These are phyloP conservation scores for Psittacula derbiana DNA, from an alignment of 2,797 vertebrate species.

Conservation along the genomic window DNA sequence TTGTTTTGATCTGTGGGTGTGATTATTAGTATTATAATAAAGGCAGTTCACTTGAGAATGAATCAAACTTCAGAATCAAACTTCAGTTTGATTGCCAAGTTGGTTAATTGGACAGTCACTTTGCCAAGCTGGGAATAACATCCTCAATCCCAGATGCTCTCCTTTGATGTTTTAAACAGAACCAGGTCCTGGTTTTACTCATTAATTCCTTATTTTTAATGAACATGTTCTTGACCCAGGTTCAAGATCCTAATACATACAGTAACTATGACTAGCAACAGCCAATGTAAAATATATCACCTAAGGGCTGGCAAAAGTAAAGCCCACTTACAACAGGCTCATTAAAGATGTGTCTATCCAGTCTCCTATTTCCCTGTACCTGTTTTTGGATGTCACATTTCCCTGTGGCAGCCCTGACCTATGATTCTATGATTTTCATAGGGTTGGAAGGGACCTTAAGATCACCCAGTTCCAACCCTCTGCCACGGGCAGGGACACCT, in stretches of 20 bases:
- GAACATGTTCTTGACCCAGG: neutral
- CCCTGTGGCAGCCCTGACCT: neutral
- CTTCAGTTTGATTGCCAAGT: neutral
- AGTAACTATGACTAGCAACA: neutral
- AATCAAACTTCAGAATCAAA: neutral
- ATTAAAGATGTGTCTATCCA: accelerated
- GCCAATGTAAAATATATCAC: neutral
- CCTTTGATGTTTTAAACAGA: neutral
- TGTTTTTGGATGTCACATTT: neutral
- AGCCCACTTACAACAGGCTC: neutral
- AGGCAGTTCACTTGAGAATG: neutral
- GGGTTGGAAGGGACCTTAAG: neutral
- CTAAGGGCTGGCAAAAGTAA: neutral
- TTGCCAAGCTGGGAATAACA: neutral
- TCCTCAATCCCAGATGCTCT: neutral
- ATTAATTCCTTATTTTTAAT: neutral
- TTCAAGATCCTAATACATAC: neutral
- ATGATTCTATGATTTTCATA: accelerated
- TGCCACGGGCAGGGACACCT: neutral
- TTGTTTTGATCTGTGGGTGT: neutral
- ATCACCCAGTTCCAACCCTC: neutral
- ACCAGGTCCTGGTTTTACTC: neutral
- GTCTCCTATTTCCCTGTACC: accelerated
- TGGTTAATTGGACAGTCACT: neutral
- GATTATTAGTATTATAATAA: neutral